Evolutionary conservation across 2,797 vertebrate species (phyloP).

Genomic region (Cheirogaleus major): DNA sequence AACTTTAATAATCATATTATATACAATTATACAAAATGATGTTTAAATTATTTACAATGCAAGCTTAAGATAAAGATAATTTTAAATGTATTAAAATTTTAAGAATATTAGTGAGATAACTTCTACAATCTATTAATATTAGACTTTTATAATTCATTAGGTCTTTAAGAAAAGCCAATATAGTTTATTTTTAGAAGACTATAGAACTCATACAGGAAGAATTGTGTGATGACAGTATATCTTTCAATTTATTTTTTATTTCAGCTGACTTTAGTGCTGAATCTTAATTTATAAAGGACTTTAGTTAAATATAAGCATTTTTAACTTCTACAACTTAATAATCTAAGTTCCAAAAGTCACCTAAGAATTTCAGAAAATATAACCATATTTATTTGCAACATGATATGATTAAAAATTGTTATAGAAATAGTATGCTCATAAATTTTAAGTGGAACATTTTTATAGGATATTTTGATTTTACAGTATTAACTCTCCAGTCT

Average conservation of each 20-base stretch:
- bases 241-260: not conserved
- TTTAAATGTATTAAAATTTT: not conserved
- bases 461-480: not conserved
- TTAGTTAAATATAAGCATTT: not conserved
- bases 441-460: not conserved
- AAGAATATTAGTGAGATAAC: not conserved
- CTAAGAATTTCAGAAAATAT: not conserved
- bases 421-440: not conserved
- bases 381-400: not conserved
- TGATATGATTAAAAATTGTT: not conserved
- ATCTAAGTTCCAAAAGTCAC: not conserved
- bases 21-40: not conserved
- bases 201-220: not conserved
- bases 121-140: not conserved
- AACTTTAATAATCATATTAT: not conserved
- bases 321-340: not conserved
- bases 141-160: not conserved
- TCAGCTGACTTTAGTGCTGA: not conserved
- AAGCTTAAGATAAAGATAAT: not conserved
- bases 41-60: not conserved
- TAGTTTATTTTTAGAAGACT: not conserved
- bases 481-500: not conserved
- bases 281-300: not conserved
- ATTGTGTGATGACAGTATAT: not conserved
- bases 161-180: not conserved